These are phyloP conservation scores for Drosophila takahashii DNA, from an alignment of 1,140 invertebrate species.

Conservation along the genomic window DNA sequence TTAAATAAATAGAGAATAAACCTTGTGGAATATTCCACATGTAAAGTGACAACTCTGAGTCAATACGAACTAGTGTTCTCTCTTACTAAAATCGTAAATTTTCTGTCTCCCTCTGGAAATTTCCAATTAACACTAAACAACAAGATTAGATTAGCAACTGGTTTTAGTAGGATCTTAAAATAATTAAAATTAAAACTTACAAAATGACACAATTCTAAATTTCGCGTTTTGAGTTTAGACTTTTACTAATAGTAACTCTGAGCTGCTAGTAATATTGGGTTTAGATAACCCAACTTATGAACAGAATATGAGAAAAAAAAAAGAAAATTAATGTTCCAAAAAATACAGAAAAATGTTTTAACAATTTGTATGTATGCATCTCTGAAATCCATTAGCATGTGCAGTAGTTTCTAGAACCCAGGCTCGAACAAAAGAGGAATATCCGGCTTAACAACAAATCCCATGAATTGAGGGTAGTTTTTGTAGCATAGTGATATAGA, in stretches of 20 bases:
- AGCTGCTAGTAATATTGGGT: too few species aligned
- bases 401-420: not conserved
- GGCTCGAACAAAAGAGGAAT: not conserved
- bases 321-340: not conserved
- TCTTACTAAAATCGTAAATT: not conserved
- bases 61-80: not conserved
- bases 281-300: too few species aligned
- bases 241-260: too few species aligned
- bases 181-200: too few species aligned
- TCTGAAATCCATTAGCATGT: not conserved
- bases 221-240: too few species aligned
- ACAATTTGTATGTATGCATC: not conserved
- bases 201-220: too few species aligned
- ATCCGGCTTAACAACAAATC: not conserved
- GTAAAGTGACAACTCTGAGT: conserved; percentile 2
- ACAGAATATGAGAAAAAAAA: too few species aligned
- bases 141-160: not conserved
- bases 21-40: not conserved
- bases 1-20: not conserved
- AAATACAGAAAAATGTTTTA: not conserved
- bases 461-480: conserved; percentile 16
- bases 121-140: conserved; percentile 2
- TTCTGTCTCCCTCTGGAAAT: conserved; percentile 13
- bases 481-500: conserved; percentile 20
- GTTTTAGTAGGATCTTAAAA: too few species aligned